These are phyloP conservation scores for Patiria miniata DNA, from an alignment of 35 echinoderm and acorn worm species.

Conservation along the genomic window DNA sequence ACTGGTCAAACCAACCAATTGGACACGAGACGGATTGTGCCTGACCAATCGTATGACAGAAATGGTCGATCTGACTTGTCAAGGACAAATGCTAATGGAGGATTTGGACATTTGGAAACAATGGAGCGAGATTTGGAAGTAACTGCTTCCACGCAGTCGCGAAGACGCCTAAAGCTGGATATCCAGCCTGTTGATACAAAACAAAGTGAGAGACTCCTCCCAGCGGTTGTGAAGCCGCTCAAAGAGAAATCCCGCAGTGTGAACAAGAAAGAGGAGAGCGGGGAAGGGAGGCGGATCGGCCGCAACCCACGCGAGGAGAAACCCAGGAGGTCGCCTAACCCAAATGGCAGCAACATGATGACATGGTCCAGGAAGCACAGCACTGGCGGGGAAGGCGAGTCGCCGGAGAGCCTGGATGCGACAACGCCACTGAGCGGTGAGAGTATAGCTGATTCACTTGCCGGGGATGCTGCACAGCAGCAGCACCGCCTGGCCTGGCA, in stretches of 20 bases:
- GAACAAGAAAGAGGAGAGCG: constrained; percentile 71
- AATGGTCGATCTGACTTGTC: neutral
- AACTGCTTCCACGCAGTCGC: neutral
- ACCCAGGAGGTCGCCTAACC: neutral
- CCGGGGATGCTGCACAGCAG: constrained; percentile 13
- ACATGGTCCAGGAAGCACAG: constrained; percentile 12
- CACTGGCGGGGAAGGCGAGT: constrained; percentile 1
- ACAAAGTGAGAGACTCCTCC: constrained; percentile 53
- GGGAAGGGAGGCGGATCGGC: constrained; percentile 36
- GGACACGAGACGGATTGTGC: neutral
- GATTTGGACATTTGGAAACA: neutral
- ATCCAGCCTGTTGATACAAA: constrained; percentile 61
- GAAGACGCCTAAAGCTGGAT: constrained; percentile 61
- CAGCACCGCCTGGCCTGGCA: constrained; percentile 29
- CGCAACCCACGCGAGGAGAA: constrained; percentile 35
- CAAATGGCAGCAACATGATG: neutral
- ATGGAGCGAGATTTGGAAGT: neutral
- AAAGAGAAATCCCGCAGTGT: constrained; percentile 68
- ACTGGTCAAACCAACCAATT: neutral
- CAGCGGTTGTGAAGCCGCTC: constrained; percentile 58
- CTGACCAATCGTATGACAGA: neutral
- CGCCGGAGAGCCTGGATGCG: constrained; percentile 76
- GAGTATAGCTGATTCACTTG: constrained; percentile 69
- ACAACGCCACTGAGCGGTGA: constrained; percentile 85
- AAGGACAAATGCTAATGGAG: neutral